Evolutionary conservation across 2,888 invertebrate species (phyloP), one percentile per base, ranked within the genome.

Genomic region (Gandaritis pyraliata): DNA sequence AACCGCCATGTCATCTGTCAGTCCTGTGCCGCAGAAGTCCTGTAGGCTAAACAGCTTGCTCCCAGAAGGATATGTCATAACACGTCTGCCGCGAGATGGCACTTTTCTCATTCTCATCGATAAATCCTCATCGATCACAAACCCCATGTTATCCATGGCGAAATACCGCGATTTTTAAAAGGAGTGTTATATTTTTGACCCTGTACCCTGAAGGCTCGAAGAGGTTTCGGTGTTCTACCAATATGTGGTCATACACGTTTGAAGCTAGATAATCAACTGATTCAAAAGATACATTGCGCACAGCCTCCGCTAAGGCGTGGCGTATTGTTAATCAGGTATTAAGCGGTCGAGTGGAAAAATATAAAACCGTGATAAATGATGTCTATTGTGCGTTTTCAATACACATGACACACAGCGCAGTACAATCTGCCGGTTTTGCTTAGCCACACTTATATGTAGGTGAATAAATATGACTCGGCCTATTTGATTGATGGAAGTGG

Each of bases 81-180:
- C 47, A 48, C 4, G 58, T 55, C 2, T 16, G 4, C 15, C 33
- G 1, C 13, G 15, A 10, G 64, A 30, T 5, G 51, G 64, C 13
- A 66, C 72, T n/a, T 63, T 68, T 23, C 72, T 66, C n/a, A 76
- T 33, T 33, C 8, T 68, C 55, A 76, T 75, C 3, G 70, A 38
- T 29, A 81, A 51, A 11, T 71, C 73, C 62, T 88, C 87, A 55
- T 85, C 86, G 5, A 76, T 65, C 23, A 79, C 78, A 54, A 88
- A 89, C n/a, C 83, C 87, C 1, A 78, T 73, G 64, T 89, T 89
- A 62, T 89, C 88, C 89, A 89, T 89, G 55, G 55, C 69, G 46
- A 39, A 13, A 41, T 15, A 6, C 6, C 8, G 38, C 38, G n/a
- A 39, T 12, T 11, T 46, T 5, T 46, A n/a, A 12, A n/a, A n/a